Evolutionary conservation across 2,888 invertebrate genomes (phyloP).

Genomic region (Ochropleura plecta): DNA sequence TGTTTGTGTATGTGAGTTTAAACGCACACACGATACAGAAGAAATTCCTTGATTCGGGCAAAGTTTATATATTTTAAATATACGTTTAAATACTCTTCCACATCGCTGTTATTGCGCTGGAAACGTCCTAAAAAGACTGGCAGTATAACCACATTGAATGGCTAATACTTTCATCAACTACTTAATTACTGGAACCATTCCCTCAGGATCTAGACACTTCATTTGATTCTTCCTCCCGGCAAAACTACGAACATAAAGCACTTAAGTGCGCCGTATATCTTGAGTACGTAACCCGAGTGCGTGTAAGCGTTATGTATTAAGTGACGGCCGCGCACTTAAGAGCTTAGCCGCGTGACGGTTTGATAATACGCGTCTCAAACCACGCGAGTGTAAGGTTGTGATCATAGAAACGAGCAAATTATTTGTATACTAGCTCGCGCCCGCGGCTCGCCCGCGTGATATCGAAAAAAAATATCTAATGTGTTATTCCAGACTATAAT

Average conservation of each 20-base stretch:
- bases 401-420: neutral
- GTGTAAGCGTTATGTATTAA: slow-evolving; percentile 55
- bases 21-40: too few species aligned
- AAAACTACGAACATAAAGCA: slow-evolving; percentile 30
- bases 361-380: slow-evolving; percentile 65
- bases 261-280: slow-evolving; percentile 33
- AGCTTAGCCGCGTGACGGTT: slow-evolving; percentile 67
- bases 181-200: neutral
- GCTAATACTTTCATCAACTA: neutral
- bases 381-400: slow-evolving; percentile 16
- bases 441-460: too few species aligned
- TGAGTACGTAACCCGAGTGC: slow-evolving; percentile 36
- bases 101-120: too few species aligned
- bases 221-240: neutral
- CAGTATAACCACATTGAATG: too few species aligned
- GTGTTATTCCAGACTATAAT: too few species aligned
- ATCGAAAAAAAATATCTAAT: too few species aligned
- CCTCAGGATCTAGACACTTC: neutral
- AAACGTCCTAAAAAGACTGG: too few species aligned
- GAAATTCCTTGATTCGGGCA: too few species aligned
- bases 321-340: slow-evolving; percentile 66
- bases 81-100: too few species aligned
- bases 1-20: too few species aligned
- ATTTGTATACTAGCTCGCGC: too few species aligned
- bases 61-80: too few species aligned